Base-by-base conservation (phyloP, 2,797 vertebrate genomes). In the Benthosema pterotum region DNA sequence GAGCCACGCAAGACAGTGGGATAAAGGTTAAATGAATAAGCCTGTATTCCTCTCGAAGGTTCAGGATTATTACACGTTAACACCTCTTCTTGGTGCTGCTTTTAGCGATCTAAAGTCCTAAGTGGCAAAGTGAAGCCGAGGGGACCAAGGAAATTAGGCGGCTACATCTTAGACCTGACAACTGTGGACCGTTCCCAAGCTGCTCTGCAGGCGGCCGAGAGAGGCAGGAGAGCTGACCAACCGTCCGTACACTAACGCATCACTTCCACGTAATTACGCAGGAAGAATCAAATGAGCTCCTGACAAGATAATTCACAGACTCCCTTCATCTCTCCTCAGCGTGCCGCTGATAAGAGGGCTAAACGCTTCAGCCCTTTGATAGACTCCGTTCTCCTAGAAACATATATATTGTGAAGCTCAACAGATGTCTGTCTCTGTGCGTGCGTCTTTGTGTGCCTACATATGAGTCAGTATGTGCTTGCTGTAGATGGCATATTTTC, bases 281-380 rank as follows among this genome's bases (percentile, higher is more conserved):
- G 73, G 75, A 89, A 89, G 83, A 91, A 90, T 89, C 78, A 87
- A 86, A 91, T 92, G 83, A 88, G 80, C 80, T 72, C 56, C 83
- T 86, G 86, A 91, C 88, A 85, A 88, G 88, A 89, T 88, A 84
- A 91, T 89, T 87, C 83, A 90, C 78, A 66, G 61, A 79, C 74
- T 75, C 73, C 61, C 69, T 70, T 71, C 73, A 70, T 84, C 69
- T 76, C 68, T 47, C 62, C 45, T 67, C 18, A 56, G 78, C 49
- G 8, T 13, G 56, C 61, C 43, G 48, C 65, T 77, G 89, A 87
- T 85, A 84, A 85, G 78, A 67, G 52, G 5, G 71, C 69, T 75
- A 79, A 85, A 83, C 52, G 65, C 63, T 72, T 4, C 0, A 52
- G 72, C 73, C 77, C 1, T 74, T 79, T 66, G 77, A 82, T 80